Evolutionary conservation across 1,140 invertebrate genomes (phyloP), one percentile per base, ranked within the genome.

Genomic region (Pseudomyrmex pallidus): DNA sequence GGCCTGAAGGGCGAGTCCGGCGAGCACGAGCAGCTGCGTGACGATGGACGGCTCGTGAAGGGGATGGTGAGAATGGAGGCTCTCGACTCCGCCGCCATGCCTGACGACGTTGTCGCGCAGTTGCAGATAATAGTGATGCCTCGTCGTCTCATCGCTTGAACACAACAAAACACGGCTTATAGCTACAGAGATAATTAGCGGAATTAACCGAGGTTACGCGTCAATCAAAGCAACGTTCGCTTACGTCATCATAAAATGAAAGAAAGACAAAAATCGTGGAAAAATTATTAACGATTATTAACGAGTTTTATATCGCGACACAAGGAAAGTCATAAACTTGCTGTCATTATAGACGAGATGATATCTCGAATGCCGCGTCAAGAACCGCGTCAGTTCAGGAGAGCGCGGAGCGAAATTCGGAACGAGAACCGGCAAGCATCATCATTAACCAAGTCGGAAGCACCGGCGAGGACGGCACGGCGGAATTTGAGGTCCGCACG

Each of bases 61-160:
- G 92, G 92, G 95, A 93, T 92, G 96, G 95, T 84, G 96, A 94
- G 78, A 96, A 86, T 94, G 92, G 73, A 94, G 92, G 62, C 91
- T 94, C 84, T 94, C 94, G 82, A 94, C 96, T 88, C 97, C 94
- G 54, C 94, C 94, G 82, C 96, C 96, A 91, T 96, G 95, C 67
- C 95, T 95, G 80, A 96, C 95, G 25, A 98, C 96, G 94, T 99
- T 99, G 91, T 98, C 96, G 54, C 97, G 96, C 90, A 99, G 94
- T 95, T 99, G 98, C 86, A 98, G 95, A 93, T 98, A 99, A 93
- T 99, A 99, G 91, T 99, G 97, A 90, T 98, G 97, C 25, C 98
- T 95, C 9, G 98, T 98, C 77, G 97, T 96, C 90, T 98, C 97
- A 95, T 99, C 98, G 93, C 97, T 97, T 92, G 63, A 93, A 94